Evolutionary conservation across 2,888 invertebrate species (phyloP), one percentile per base, ranked within the genome.

Genomic region (Thecocarcelia acutangulata): DNA sequence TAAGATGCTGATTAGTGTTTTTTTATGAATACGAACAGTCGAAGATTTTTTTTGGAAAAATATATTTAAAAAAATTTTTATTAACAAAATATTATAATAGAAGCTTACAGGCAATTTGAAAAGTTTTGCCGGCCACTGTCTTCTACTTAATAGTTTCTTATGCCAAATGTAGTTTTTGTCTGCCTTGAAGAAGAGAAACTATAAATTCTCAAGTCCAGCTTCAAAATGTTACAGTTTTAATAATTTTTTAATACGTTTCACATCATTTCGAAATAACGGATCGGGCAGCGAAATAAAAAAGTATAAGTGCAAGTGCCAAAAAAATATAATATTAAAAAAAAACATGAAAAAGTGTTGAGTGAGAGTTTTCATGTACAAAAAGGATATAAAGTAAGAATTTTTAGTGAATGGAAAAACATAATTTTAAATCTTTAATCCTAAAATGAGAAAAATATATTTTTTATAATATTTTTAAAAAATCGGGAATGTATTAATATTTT

Each of bases 211-310:
- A 80, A 73, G 77, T 17, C 50, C 52, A 59, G 50, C 74, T 75
- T 77, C 40, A 42, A 75, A 73, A 37, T 46, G 44, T 58, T 77
- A 84, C 84, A 85, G 85, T 84, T 85, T 79, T 69, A 77, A 73
- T 78, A 46, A 77, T 72, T 66, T 79, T 77, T 78, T 56, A 56
- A 78, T 68, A 48, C 68, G 54, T 61, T 80, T 63, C 58, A 75
- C 75, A 69, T 69, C 73, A 56, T 46, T 33, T 19, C 46, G 3
- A 72, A 61, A 28, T n/a, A 21, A 61, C 63, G 58, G 46, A 50
- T 50, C 64, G 74, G 80, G 64, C 40, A 24, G 48, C 59, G 59
- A 8, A 46, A 63, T 68, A 28, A 48, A 77, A 13, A 21, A 74
- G 69, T 50, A 48, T 19, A 54, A 46, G 59, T 79, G 73, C 40